Base-by-base conservation (phyloP, 1,140 invertebrate genomes). In the Potamilus streckersoni region DNA sequence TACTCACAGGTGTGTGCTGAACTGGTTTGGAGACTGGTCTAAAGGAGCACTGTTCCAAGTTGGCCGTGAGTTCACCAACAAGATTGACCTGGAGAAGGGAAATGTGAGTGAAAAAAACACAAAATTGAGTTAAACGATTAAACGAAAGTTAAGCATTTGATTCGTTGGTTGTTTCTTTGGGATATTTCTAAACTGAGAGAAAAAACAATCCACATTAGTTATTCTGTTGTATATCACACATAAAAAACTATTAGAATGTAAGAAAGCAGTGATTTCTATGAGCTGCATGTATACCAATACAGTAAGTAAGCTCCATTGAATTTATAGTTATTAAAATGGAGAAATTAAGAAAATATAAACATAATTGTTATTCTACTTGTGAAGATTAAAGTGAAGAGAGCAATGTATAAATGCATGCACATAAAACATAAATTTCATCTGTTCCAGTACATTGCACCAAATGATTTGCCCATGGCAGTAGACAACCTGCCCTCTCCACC, bases 1-100 rank as follows among this genome's bases (percentile, higher is more conserved):
- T 49, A 56, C 19, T 69, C 76, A 49, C 72, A 90, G 91, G 88
- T 99, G 98, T 91, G 98, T 99, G 1, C 92, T 99, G 60, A 99
- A 99, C 90, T 99, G 98, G 98, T 99, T 99, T 89, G 98, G 98
- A 2, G 98, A 99, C 91, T 99, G 98, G 98, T 98, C 97, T 16
- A 96, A 98, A 88, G 95, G 96, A 17, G 97, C 98, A 2, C 91
- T 99, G 13, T 99, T 96, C 92, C 97, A 99, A 92, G 95, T 96
- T 76, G 91, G 92, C 63, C 83, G 87, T 71, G 92, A 93, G 82
- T 92, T 93, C 75, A 93, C 93, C 62, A 88, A 83, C 74, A 92
- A 90, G 81, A 84, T 93, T 62, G 92, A 93, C 81, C 89, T 93
- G 38, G 92, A 93, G 76, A 90, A 91, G 74, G 74, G 85, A 69